Base-by-base conservation (phyloP, 37 sponge, comb jelly and placozoan genomes). In the Corticium candelabrum region DNA sequence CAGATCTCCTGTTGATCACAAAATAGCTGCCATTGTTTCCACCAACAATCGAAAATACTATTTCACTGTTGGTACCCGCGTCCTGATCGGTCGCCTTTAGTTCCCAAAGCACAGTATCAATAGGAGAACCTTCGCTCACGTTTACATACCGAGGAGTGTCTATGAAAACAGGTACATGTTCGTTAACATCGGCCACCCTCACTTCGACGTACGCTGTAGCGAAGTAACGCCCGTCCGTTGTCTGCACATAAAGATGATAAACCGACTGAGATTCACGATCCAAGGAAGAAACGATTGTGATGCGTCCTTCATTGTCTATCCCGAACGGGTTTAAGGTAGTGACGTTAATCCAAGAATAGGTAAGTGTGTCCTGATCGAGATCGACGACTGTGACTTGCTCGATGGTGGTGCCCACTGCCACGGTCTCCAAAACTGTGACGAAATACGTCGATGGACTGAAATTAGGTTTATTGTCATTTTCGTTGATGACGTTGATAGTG, bases 121-220 rank as follows among this genome's bases (percentile, higher is more conserved):
- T 27, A 7, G 78, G 39, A 40, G 67, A 35, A 1, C 76, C 78
- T 37, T 90, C 91, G n/a, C 70, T 3, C 3, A 90, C 79, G 1
- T 31, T 29, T 34, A 80, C 62, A 11, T 37, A 34, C 70, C 68
- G 68, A 5, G 37, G 27, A 30, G 41, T 35, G 21, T 1, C 1
- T 31, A 41, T 31, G 34, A 89, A 89, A 15, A 84, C 37, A 34
- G 90, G 90, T 34, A 43, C 41, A 72, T 86, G 71, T 37, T 89
- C 90, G 70, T 89, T 89, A 5, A 41, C 67, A 77, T 89, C 86
- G 77, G 11, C n/a, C 1, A 89, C 87, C 38, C 37, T 3, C 35
- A 82, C 56, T 35, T 41, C 41, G 39, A 76, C 32, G 37, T 76
- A 40, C 0, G 79, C 27, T 7, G 80, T 85, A n/a, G 75, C 77